Evolutionary conservation across 2,113 vertebrate species (phyloP), one percentile per base, ranked within the genome.

Genomic region (Aleadryas rufinucha): DNA sequence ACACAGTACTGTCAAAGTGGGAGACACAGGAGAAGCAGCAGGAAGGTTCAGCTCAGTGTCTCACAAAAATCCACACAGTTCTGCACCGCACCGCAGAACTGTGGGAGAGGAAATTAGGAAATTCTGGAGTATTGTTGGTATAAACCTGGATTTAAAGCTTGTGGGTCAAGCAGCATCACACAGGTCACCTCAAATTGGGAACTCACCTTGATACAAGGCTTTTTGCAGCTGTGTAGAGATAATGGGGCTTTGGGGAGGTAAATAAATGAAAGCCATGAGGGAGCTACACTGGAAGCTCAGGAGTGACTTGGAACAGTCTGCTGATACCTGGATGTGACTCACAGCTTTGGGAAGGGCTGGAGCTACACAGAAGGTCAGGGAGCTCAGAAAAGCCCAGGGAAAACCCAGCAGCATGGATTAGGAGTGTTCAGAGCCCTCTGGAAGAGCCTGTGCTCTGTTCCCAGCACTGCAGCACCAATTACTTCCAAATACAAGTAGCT

Each of bases 361-460:
- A 56, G 13, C 31, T 44, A 27, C 84, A 42, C n/a, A 79, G 35
- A 23, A 39, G 61, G 56, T 15, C 33, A 53, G 53, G 31, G 9
- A 61, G 21, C 24, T 44, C 17, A n/a, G 44, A 16, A 23, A 50
- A 70, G 41, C 2, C 16, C 14, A n/a, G 39, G 18, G 49, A 68
- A 88, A 44, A 53, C 7, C 8, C 37, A 53, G 57, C 47, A 44
- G 53, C 4, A 52, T 0, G 6, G 41, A 71, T 0, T 0, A 28
- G 31, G 24, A 54, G 10, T 0, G 6, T 8, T 44, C 33, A 21
- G 16, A 64, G 3, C 3, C 52, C 15, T 31, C 49, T 60, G 45
- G 30, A 59, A 64, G 35, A 59, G 53, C 30, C 49, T 15, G 8
- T 7, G 54, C 66, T 45, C 35, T 4, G 31, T 7, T 2, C 41